phyloP scores from a whole-genome alignment of 2,888 invertebrate species.

The Ormyrus pomaceus region DNA sequence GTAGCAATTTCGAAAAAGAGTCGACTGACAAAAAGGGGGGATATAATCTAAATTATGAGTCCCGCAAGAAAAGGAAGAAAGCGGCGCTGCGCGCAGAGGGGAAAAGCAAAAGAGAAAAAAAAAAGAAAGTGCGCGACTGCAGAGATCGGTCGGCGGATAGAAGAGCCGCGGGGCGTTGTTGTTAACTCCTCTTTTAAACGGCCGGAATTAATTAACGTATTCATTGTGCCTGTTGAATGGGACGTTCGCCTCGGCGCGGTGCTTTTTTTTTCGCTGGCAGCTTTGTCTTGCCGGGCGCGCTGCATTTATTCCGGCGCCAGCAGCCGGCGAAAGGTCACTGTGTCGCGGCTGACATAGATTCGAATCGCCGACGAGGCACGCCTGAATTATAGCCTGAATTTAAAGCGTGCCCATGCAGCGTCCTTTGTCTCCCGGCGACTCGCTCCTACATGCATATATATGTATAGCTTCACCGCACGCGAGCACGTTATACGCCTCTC shows the following conservation, averaged over 20 bases:
- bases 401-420: constrained; percentile 27
- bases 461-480: no score
- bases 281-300: constrained; percentile 32
- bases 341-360: constrained; percentile 52
- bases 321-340: constrained; percentile 37
- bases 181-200: constrained; percentile 51
- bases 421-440: not conserved
- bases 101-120: not conserved
- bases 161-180: constrained; percentile 26
- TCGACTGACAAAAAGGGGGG: no score
- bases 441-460: not conserved
- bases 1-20: no score
- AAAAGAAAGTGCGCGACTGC: not conserved
- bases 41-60: constrained; percentile 19
- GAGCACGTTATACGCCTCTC: no score
- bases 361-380: constrained; percentile 52
- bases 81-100: not conserved
- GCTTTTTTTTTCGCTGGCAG: not conserved
- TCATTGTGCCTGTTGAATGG: constrained; percentile 55
- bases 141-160: not conserved
- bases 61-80: not conserved
- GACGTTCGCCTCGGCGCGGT: not conserved
- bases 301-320: constrained; percentile 24
- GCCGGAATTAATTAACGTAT: constrained; percentile 56
- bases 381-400: constrained; percentile 54